Evolutionary conservation across 2,888 invertebrate genomes (phyloP).

Genomic region (Lasioglossum malachurum): DNA sequence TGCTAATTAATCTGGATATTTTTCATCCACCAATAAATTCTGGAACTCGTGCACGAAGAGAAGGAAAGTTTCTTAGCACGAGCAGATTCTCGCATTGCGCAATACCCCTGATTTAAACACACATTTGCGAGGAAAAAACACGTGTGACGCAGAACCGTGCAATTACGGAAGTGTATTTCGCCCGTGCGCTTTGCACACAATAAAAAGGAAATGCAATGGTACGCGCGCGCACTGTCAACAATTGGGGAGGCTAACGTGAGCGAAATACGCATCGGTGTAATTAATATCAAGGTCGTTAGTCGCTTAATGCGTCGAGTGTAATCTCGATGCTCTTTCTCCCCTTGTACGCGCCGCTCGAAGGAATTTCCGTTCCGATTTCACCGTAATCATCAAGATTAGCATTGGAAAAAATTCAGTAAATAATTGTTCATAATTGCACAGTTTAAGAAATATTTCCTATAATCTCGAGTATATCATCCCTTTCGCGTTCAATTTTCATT

Average conservation of each 20-base stretch:
- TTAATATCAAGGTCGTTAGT: slow-evolving; percentile 51
- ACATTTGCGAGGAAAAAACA: slow-evolving; percentile 16
- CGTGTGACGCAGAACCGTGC: slow-evolving; percentile 25
- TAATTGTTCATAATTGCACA: not conserved
- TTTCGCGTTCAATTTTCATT: not conserved
- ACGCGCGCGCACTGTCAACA: slow-evolving; percentile 30
- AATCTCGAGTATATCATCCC: not conserved
- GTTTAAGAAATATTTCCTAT: not conserved
- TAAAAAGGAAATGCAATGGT: slow-evolving; percentile 43
- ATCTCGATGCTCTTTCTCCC: slow-evolving; percentile 26
- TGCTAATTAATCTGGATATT: not conserved
- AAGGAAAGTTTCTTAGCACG: not conserved
- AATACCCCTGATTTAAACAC: not conserved
- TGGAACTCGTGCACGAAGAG: not conserved
- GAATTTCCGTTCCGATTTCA: slow-evolving; percentile 53
- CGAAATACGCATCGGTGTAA: slow-evolving; percentile 34
- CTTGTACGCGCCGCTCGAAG: not conserved
- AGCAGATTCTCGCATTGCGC: not conserved
- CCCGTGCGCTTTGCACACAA: slow-evolving; percentile 40
- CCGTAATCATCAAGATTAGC: slow-evolving; percentile 32
- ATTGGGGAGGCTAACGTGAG: slow-evolving; percentile 38
- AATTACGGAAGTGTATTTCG: slow-evolving; percentile 28
- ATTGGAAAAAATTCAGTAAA: not conserved
- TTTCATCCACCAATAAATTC: not conserved
- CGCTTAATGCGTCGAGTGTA: slow-evolving; percentile 34